Evolutionary conservation across 2,113 vertebrate species (phyloP).

Genomic region (Megaceryle torquata): DNA sequence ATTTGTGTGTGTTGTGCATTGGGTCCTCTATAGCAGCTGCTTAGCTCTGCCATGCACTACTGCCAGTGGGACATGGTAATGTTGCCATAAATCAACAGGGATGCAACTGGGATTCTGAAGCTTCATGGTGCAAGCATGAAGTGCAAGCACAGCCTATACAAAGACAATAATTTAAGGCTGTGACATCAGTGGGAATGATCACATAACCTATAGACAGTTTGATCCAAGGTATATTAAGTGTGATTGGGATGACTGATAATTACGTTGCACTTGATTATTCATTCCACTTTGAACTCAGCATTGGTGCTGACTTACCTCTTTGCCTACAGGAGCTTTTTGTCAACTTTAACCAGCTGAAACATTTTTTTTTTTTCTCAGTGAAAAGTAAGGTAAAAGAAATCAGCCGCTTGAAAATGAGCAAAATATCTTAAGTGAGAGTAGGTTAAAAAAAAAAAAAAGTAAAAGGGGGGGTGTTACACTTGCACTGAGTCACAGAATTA

Average conservation of each 20-base stretch:
- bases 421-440: background rate
- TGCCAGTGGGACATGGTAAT: background rate
- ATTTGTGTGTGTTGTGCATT: accelerated
- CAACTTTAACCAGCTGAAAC: background rate
- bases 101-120: background rate
- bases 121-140: background rate
- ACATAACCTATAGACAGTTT: background rate
- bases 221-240: background rate
- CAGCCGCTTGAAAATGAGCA: background rate
- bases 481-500: background rate
- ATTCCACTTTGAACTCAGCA: background rate
- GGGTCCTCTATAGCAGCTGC: background rate
- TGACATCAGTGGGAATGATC: background rate
- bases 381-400: background rate
- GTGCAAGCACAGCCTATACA: background rate
- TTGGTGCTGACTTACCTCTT: background rate
- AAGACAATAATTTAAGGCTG: background rate
- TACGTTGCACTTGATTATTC: background rate
- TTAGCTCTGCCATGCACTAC: background rate
- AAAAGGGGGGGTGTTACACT: background rate
- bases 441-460: background rate
- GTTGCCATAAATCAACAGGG: background rate
- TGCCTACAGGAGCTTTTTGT: no score
- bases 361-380: background rate
- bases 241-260: background rate